phyloP scores from a whole-genome alignment of 2,113 vertebrate genomes.

The Bagarius yarrelli region DNA sequence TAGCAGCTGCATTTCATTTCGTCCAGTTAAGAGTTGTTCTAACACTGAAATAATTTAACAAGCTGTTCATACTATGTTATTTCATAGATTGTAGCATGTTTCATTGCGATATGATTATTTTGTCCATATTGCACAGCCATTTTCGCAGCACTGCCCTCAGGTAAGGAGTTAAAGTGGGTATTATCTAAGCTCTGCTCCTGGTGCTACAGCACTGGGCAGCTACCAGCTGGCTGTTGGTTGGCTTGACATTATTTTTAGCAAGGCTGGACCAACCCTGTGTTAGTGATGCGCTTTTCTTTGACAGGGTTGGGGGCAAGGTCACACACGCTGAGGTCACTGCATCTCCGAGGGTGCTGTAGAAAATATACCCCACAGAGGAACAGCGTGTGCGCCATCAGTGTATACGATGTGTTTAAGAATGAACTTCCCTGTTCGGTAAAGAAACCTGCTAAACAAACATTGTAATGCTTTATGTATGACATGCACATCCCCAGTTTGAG shows the following conservation, averaged over 20 bases:
- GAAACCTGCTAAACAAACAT: background rate
- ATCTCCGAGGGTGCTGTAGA: constrained; percentile 16
- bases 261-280: constrained; percentile 24
- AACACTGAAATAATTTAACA: too few species aligned
- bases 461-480: background rate
- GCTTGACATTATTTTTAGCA: constrained; percentile 51
- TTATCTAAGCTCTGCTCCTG: constrained; percentile 39
- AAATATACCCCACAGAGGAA: constrained; percentile 6
- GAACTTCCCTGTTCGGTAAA: background rate
- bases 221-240: constrained; percentile 39
- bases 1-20: too few species aligned
- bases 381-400: background rate
- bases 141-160: constrained; percentile 46
- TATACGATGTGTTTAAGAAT: background rate
- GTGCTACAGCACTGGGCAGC: constrained; percentile 36
- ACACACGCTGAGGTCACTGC: constrained; percentile 35
- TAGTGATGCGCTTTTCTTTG: constrained; percentile 48
- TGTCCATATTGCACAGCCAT: background rate
- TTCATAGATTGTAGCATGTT: too few species aligned
- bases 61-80: too few species aligned
- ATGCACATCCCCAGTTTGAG: background rate
- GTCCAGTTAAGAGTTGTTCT: too few species aligned
- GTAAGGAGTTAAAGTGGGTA: constrained; percentile 51
- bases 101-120: too few species aligned
- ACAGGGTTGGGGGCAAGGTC: constrained; percentile 35